Evolutionary conservation across 2,888 invertebrate species (phyloP).

Genomic region (Myopa tessellatipennis): DNA sequence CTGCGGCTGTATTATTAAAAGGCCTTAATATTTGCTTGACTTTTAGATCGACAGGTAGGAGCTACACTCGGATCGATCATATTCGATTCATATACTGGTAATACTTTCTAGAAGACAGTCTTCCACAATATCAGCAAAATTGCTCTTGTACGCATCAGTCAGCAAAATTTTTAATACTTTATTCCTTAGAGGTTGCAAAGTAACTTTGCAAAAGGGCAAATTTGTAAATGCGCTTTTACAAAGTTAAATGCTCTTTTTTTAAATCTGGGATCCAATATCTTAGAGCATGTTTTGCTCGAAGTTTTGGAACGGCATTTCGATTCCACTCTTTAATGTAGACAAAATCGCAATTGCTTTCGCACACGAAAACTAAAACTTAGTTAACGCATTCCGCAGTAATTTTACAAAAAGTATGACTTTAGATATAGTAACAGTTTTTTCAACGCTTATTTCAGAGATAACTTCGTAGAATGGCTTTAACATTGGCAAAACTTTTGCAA

Average conservation of each 20-base stretch:
- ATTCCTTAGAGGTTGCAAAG: background rate
- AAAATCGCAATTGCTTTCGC: too few species aligned
- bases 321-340: too few species aligned
- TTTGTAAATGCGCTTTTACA: background rate
- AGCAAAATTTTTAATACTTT: background rate
- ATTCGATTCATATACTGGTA: background rate
- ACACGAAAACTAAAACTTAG: too few species aligned
- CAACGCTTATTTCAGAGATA: too few species aligned
- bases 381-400: too few species aligned
- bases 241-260: slow-evolving; percentile 12
- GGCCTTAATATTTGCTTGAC: too few species aligned
- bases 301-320: background rate
- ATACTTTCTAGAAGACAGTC: background rate
- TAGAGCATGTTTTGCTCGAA: background rate
- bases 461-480: too few species aligned
- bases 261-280: slow-evolving; percentile 37
- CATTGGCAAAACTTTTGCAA: too few species aligned
- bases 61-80: too few species aligned
- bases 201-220: background rate
- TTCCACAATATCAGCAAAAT: background rate
- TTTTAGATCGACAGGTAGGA: too few species aligned
- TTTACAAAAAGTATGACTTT: too few species aligned
- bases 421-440: too few species aligned
- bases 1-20: slow-evolving; percentile 6
- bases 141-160: background rate